Conservation (phyloP, 1,140 invertebrate genomes). For the Eubasilissa regina region DNA sequence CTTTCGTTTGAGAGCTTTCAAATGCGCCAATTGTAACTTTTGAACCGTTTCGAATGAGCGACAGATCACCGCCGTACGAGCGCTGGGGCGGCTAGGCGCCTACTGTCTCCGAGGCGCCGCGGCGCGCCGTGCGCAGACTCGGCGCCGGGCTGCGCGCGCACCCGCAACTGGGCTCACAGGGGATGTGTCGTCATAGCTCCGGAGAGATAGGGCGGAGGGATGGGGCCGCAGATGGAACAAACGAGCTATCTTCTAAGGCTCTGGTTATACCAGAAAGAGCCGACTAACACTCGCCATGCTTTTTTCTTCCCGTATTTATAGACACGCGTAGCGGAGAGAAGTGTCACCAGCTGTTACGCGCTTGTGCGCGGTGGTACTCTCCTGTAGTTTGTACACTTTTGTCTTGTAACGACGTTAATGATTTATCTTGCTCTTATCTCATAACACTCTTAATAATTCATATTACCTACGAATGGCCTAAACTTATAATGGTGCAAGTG, state of each 20-base stretch:
- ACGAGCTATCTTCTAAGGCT: slow-evolving; percentile 29
- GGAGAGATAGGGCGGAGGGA: slow-evolving; percentile 11
- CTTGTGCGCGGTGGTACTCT: background rate
- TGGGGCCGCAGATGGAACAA: slow-evolving; percentile 21
- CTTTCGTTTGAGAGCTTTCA: slow-evolving; percentile 35
- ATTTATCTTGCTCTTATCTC: slow-evolving; percentile 13
- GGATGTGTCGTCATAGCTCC: slow-evolving; percentile 40
- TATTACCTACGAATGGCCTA: background rate
- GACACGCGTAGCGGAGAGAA: slow-evolving; percentile 20
- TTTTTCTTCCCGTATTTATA: slow-evolving; percentile 24
- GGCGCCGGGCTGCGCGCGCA: slow-evolving; percentile 24
- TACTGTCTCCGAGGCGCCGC: slow-evolving; percentile 32
- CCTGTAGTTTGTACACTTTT: background rate
- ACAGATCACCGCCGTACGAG: slow-evolving; percentile 1
- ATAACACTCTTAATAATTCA: background rate
- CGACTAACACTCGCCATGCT: background rate
- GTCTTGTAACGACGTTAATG: background rate
- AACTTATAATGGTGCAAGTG: too few relatives aligned
- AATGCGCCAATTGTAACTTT: slow-evolving; percentile 38
- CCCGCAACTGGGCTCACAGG: background rate
- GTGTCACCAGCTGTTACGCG: slow-evolving; percentile 26
- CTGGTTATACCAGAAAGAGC: slow-evolving; percentile 27
- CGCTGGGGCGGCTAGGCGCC: slow-evolving; percentile 29
- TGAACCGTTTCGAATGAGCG: background rate
- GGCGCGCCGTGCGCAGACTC: slow-evolving; percentile 17